Evolutionary conservation across 2,113 vertebrate genomes (phyloP).

Genomic region (Miniopterus natalensis): DNA sequence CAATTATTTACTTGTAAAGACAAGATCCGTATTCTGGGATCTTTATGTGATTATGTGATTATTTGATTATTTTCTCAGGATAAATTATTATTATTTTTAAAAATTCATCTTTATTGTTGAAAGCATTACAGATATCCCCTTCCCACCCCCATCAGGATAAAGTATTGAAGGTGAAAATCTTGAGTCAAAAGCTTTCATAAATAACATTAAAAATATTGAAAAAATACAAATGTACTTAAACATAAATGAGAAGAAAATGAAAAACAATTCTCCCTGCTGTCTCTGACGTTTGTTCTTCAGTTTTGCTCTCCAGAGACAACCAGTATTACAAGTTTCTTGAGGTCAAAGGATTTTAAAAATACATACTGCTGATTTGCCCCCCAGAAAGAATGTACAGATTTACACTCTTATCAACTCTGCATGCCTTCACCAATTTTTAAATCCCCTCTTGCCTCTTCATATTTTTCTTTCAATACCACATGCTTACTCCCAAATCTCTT

Average conservation of each 20-base stretch:
- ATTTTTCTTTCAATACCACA: slow-evolving; percentile 51
- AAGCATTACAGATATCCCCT: no score
- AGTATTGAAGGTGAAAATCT: slow-evolving; percentile 51
- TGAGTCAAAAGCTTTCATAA: slow-evolving; percentile 10
- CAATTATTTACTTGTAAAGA: background rate
- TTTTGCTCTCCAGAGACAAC: slow-evolving; percentile 51
- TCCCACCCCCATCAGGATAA: slow-evolving; percentile 7
- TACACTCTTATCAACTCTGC: background rate
- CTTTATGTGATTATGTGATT: slow-evolving; percentile 25
- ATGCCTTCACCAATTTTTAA: slow-evolving; percentile 46
- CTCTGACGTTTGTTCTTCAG: slow-evolving; percentile 15
- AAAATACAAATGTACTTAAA: slow-evolving; percentile 39
- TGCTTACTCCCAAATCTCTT: slow-evolving; percentile 8
- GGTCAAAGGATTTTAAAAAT: slow-evolving; percentile 3
- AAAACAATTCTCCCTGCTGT: slow-evolving; percentile 13
- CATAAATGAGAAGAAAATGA: slow-evolving; percentile 34
- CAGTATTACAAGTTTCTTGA: slow-evolving; percentile 61
- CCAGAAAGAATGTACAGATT: slow-evolving; percentile 35
- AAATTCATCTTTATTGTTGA: no score
- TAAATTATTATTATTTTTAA: slow-evolving; percentile 20
- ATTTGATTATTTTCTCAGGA: slow-evolving; percentile 45
- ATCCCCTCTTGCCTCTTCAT: slow-evolving; percentile 27
- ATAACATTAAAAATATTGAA: background rate
- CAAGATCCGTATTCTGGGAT: background rate
- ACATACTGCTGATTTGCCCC: background rate